A percentile compares a stretch with the other conserved stretches of the same genome.
Evolutionary conservation across 1,140 invertebrate species (phyloP).

Genomic region (Aethina tumida): DNA sequence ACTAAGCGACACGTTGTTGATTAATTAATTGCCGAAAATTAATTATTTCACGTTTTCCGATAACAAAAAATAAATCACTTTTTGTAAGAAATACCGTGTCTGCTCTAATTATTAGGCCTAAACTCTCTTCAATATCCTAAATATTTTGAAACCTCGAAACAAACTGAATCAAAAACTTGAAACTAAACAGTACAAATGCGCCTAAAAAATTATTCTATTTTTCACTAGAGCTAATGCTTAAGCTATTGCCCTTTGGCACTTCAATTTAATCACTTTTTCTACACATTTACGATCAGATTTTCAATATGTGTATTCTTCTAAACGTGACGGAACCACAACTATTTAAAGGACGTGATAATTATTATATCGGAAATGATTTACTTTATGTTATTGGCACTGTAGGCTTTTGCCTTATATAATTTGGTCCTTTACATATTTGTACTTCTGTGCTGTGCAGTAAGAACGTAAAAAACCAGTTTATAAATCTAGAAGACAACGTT

Average conservation of each 20-base stretch:
- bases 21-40: too few species aligned
- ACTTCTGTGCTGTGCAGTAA: neutral
- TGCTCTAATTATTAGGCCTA: slow-evolving; percentile 7
- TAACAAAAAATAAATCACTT: too few species aligned
- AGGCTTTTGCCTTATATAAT: neutral
- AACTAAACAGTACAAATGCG: neutral
- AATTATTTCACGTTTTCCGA: too few species aligned
- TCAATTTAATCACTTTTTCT: slow-evolving; percentile 2
- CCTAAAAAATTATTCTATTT: slow-evolving; percentile 1
- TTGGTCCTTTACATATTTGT: neutral
- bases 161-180: too few species aligned
- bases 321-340: neutral
- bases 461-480: too few species aligned
- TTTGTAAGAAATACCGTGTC: too few species aligned
- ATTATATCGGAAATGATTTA: neutral
- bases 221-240: slow-evolving; percentile 14
- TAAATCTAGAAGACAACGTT: too few species aligned
- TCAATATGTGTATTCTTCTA: neutral
- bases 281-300: slow-evolving; percentile 6
- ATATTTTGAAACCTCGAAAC: too few species aligned
- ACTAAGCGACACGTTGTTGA: too few species aligned
- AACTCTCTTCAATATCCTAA: neutral
- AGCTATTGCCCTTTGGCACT: slow-evolving; percentile 27
- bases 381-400: neutral
- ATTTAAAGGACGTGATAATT: neutral